A percentile compares a stretch with the other conserved stretches of the same genome.
These are phyloP conservation scores for Antechinus stuartii DNA, from an alignment of 2,113 vertebrate genomes.

Conservation along the genomic window DNA sequence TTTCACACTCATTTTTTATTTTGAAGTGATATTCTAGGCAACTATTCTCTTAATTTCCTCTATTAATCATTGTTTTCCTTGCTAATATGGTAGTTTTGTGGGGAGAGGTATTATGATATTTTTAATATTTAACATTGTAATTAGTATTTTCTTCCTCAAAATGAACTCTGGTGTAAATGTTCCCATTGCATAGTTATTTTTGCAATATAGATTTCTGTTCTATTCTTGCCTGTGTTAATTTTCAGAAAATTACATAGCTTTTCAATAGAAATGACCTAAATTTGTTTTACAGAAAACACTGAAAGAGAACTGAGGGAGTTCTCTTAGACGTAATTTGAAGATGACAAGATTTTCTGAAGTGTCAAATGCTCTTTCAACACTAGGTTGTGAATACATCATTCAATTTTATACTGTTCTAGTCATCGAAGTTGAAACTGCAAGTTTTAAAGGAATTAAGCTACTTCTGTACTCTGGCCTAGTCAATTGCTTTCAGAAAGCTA, in stretches of 20 bases:
- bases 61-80: not conserved
- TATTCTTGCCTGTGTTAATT: constrained; percentile 35
- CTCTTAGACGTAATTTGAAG: constrained; percentile 51
- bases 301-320: constrained; percentile 61
- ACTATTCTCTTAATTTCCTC: not conserved
- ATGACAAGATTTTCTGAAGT: constrained; percentile 57
- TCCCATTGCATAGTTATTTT: constrained; percentile 21
- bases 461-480: not conserved
- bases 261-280: constrained; percentile 57
- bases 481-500: not conserved
- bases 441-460: constrained; percentile 33
- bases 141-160: not conserved
- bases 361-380: constrained; percentile 27
- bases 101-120: not conserved
- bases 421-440: constrained; percentile 37
- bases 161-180: constrained; percentile 28
- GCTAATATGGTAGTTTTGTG: not conserved
- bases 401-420: constrained; percentile 57
- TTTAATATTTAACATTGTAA: not conserved
- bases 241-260: constrained; percentile 47
- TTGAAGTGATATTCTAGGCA: not conserved
- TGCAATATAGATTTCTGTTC: constrained; percentile 12
- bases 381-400: constrained; percentile 36
- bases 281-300: constrained; percentile 54
- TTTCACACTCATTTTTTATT: not conserved